Evolutionary conservation across 2,797 vertebrate species (phyloP), one percentile per base, ranked within the genome.

Genomic region (Morelia viridis): DNA sequence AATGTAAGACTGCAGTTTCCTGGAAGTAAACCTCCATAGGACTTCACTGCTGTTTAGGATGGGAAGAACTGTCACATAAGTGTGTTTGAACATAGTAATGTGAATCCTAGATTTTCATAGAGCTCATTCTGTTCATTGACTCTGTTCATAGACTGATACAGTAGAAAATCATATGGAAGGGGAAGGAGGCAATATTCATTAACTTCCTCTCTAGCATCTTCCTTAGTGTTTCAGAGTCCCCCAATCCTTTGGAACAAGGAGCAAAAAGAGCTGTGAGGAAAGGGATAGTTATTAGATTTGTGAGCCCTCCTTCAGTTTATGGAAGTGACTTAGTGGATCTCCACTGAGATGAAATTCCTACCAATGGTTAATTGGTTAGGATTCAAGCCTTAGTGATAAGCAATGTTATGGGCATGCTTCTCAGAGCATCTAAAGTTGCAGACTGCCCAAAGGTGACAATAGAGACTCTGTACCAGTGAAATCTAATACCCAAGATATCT

Each of bases 371-470:
- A 50, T 58, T 76, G 13, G 26, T 35, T 35, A 65, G 13, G 11
- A 64, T 24, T 56, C 9, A 85, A 85, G 22, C n/a, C n/a, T 56
- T 6, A 31, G 2, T n/a, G 35, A n/a, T 87, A 71, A 88, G 26
- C 11, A 10, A 24, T 71, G 31, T 26, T 92, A 0, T 85, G 53
- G 57, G 68, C 62, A 93, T 90, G 62, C 10, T 71, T 92, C 91
- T 93, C 93, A 96, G 95, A 93, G 53, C 89, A 89, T 89, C 91
- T 76, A 92, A 17, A 91, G 12, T 88, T 93, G 86, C 91, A 88
- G 87, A 88, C 90, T 91, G 71, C 89, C 92, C 50, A 71, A 50
- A 83, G 68, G 89, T 68, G 87, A 57, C 80, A 35, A 71, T 84
- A 80, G 90, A 91, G 64, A 89, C 57, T 62, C 41, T 19, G 1